phyloP scores from a whole-genome alignment of 2,797 vertebrate genomes.

The Amblyraja radiata region DNA sequence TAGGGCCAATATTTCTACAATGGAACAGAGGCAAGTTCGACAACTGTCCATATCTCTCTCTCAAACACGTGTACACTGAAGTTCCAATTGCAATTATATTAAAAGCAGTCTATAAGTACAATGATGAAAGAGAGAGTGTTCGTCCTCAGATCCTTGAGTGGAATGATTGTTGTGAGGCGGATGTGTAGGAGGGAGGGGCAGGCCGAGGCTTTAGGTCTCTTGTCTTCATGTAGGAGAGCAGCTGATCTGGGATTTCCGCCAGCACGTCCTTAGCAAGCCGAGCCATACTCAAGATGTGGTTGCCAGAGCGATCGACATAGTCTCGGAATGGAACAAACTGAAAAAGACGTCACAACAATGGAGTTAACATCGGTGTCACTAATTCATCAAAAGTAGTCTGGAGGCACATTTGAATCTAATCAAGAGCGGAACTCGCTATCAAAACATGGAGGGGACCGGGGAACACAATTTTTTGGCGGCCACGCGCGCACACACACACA shows the following conservation, averaged over 20 bases:
- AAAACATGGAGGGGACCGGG: no score
- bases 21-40: neutral
- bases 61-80: neutral
- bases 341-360: conserved; percentile 41
- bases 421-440: no score
- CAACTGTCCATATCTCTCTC: neutral
- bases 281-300: conserved; percentile 94
- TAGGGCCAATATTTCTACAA: conserved; percentile 13
- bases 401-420: neutral
- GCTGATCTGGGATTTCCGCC: conserved; percentile 83
- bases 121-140: neutral
- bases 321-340: conserved; percentile 97
- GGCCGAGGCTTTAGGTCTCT: conserved; percentile 70
- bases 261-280: conserved; percentile 82
- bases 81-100: conserved; percentile 27
- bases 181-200: conserved; percentile 49
- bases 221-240: conserved; percentile 85
- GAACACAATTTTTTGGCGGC: no score
- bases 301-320: conserved; percentile 87
- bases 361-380: neutral
- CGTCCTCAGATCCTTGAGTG: conserved; percentile 22
- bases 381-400: neutral
- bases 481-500: no score
- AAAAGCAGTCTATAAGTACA: conserved; percentile 34
- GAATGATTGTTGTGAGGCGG: conserved; percentile 33